Evolutionary conservation across 2,797 vertebrate genomes (phyloP).

Genomic region (Peromyscus nudipes): DNA sequence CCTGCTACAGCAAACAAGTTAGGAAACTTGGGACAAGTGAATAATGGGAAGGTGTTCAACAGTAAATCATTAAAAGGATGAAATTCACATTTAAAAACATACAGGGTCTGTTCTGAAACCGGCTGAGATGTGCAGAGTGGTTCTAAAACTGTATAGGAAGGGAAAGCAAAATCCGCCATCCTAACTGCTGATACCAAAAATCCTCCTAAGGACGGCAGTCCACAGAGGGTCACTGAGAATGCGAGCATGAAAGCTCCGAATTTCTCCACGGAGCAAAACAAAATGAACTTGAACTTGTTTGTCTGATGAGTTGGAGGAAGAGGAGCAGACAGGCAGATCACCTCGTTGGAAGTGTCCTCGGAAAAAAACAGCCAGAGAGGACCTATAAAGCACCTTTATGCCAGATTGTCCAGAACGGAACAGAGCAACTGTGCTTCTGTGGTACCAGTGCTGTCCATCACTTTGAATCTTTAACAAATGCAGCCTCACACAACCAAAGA

Average conservation of each 20-base stretch:
- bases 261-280: background rate
- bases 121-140: background rate
- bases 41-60: background rate
- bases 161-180: background rate
- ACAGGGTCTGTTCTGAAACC: background rate
- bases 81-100: conserved; percentile 35
- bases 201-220: background rate
- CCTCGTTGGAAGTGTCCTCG: background rate
- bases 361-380: background rate
- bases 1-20: background rate
- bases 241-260: background rate
- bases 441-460: background rate
- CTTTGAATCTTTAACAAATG: background rate
- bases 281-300: background rate
- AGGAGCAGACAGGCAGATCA: background rate
- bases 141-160: background rate
- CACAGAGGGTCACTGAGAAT: background rate
- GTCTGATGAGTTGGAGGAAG: background rate
- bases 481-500: background rate
- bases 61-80: background rate
- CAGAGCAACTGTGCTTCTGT: background rate
- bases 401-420: background rate
- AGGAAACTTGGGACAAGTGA: background rate
- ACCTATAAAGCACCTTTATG: background rate
- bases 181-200: background rate